Conservation (phyloP, 2,113 vertebrate species). For the Crotalus horridus region DNA sequence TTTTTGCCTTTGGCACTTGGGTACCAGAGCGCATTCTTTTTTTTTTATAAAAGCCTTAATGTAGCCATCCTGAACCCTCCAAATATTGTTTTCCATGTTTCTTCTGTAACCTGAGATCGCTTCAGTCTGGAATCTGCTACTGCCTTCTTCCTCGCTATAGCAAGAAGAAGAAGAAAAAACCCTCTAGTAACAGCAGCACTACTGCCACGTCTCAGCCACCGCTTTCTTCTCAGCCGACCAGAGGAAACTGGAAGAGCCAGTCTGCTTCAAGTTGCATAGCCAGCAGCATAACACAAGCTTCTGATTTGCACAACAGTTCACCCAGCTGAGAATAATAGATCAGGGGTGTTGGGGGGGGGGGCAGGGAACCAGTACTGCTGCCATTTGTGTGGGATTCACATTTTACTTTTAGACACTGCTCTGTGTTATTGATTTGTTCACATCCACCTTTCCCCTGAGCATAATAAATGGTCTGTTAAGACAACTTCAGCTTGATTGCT, state of each 20-base stretch:
- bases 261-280: background rate
- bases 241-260: background rate
- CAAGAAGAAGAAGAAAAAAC: background rate
- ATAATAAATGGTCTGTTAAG: slow-evolving; percentile 58
- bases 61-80: background rate
- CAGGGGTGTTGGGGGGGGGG: background rate
- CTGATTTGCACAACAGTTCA: background rate
- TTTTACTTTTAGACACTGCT: background rate
- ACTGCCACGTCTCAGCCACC: background rate
- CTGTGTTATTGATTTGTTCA: background rate
- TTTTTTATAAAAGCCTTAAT: background rate
- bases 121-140: background rate
- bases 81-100: background rate
- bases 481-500: background rate
- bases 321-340: background rate
- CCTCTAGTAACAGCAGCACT: background rate
- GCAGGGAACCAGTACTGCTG: background rate
- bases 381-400: background rate
- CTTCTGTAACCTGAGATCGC: background rate
- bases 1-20: background rate
- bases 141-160: background rate
- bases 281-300: background rate
- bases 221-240: background rate
- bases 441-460: slow-evolving; percentile 11
- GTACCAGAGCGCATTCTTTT: background rate